A percentile compares a stretch with the other conserved stretches of the same genome.
These are phyloP conservation scores for Melopsittacus undulatus DNA, from an alignment of 2,797 vertebrate genomes.

Conservation along the genomic window DNA sequence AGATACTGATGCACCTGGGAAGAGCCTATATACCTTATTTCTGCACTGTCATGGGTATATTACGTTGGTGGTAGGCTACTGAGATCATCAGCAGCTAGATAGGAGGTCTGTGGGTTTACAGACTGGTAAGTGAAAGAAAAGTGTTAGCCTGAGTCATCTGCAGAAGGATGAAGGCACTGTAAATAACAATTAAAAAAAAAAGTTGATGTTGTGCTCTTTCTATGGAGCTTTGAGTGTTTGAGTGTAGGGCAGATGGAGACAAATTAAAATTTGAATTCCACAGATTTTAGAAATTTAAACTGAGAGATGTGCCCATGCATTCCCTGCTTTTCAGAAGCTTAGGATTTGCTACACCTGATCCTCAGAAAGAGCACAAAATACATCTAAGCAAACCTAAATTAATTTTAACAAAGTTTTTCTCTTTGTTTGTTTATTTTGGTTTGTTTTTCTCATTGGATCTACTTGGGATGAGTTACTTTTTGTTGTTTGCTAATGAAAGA, in stretches of 20 bases:
- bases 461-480: neutral
- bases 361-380: neutral
- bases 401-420: neutral
- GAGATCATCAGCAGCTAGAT: neutral
- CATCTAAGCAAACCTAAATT: neutral
- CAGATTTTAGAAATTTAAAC: neutral
- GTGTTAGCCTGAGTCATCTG: slow-evolving; percentile 15
- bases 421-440: neutral
- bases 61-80: neutral
- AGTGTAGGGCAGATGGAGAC: neutral
- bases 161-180: neutral
- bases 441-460: neutral
- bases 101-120: slow-evolving; percentile 44
- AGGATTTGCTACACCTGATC: neutral
- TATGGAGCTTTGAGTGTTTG: neutral
- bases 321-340: neutral
- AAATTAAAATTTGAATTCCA: neutral
- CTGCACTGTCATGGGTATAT: neutral
- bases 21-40: neutral
- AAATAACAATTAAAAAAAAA: neutral
- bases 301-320: neutral
- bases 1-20: neutral
- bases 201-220: neutral
- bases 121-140: slow-evolving; percentile 8
- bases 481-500: neutral